Evolutionary conservation across 2,113 vertebrate species (phyloP).

Genomic region (Cervus canadensis): DNA sequence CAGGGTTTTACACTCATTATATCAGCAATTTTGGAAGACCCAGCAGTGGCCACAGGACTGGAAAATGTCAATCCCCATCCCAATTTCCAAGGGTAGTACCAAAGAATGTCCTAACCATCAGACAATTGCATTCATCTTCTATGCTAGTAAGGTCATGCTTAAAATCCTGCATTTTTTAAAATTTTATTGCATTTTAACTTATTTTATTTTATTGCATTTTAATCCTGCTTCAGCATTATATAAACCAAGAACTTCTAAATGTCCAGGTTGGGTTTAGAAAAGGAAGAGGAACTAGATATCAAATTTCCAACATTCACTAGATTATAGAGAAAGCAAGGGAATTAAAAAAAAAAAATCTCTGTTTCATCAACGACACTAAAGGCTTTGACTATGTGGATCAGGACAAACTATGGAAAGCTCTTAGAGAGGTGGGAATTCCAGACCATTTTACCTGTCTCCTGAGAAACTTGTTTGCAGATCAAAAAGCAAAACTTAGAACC

Average conservation of each 20-base stretch:
- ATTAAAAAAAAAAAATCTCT: too few species aligned
- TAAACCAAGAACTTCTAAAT: background rate
- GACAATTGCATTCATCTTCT: background rate
- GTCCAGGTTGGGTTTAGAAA: too few species aligned
- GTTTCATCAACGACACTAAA: too few species aligned
- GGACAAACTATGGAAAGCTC: too few species aligned
- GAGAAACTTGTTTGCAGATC: too few species aligned
- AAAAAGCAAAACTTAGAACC: background rate
- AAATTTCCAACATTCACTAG: too few species aligned
- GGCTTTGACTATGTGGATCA: too few species aligned
- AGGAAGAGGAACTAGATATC: too few species aligned
- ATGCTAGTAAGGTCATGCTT: background rate
- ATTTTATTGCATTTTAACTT: too few species aligned
- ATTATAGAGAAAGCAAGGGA: too few species aligned
- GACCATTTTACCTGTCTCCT: too few species aligned
- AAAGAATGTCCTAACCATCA: background rate
- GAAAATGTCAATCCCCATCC: background rate
- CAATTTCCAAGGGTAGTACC: background rate
- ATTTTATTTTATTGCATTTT: background rate
- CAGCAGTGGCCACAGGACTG: background rate
- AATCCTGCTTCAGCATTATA: background rate
- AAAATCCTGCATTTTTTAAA: background rate
- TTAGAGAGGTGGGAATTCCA: too few species aligned
- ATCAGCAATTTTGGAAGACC: background rate
- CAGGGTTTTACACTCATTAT: background rate